Evolutionary conservation across 2,797 vertebrate genomes (phyloP).

Genomic region (Sus cebifrons): DNA sequence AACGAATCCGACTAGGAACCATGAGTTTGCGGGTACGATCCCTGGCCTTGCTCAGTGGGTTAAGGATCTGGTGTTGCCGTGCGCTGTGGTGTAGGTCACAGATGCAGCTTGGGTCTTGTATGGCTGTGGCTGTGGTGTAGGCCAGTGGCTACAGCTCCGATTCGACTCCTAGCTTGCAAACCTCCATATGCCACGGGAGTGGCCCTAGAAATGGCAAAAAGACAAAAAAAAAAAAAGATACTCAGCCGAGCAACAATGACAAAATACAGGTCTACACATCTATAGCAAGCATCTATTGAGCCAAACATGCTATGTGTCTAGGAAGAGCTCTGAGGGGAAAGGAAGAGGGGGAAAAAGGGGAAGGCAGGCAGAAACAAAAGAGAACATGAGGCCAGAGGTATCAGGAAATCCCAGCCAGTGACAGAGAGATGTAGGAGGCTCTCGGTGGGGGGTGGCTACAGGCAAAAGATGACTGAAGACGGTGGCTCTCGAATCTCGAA

Average conservation of each 20-base stretch:
- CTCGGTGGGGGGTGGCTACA: neutral
- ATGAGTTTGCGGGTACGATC: too few relatives aligned
- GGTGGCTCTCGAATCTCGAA: rapidly evolving
- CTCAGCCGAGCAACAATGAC: constrained; percentile 6
- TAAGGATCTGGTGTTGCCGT: too few relatives aligned
- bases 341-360: neutral
- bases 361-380: neutral
- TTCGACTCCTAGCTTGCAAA: too few relatives aligned
- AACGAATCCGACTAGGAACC: too few relatives aligned
- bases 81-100: too few relatives aligned
- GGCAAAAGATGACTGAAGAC: neutral
- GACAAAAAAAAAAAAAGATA: too few relatives aligned
- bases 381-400: rapidly evolving
- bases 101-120: too few relatives aligned
- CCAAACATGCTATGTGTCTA: neutral
- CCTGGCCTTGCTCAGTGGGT: too few relatives aligned
- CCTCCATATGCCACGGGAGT: too few relatives aligned
- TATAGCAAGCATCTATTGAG: neutral
- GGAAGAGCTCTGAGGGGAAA: neutral
- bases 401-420: neutral
- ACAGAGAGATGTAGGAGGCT: neutral
- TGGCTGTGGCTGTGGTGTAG: too few relatives aligned
- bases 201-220: too few relatives aligned
- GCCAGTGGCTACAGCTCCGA: too few relatives aligned
- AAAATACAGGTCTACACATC: neutral